Base-by-base conservation (phyloP, 2,888 invertebrate species). In the Sinohyriopsis cumingii region DNA sequence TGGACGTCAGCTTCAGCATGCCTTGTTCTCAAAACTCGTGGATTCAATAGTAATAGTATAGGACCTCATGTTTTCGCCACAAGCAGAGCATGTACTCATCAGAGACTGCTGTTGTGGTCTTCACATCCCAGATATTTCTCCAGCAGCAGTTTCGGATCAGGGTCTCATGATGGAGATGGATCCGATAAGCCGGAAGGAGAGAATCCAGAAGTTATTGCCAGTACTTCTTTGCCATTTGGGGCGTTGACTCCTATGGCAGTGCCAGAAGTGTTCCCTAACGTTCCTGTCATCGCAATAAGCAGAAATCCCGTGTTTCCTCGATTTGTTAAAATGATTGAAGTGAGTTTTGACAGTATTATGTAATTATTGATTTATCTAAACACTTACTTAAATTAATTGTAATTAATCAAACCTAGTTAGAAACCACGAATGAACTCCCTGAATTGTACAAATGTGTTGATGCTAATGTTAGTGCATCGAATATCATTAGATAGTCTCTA, bases 251-350 rank as follows among this genome's bases (percentile, higher is more conserved):
- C 97, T 0, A 95, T 97, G 63, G 95, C 95, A 22, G 95, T 99
- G 53, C 99, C 99, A 0, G 98, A 98, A 89, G 94, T 95, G 18
- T 98, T 97, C 95, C 99, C 99, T 0, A 95, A 95, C 89, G 94
- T 99, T 25, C 99, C 99, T 5, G 94, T 99, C 15, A 94, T 99
- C 81, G 97, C 98, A 0, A 95, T 99, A 77, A 94, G 93, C 85
- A 93, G 97, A 81, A 96, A 98, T 91, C 98, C 99, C 6, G 95
- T 99, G 1, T 99, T 99, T 91, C 99, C 99, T 25, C 93, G 96
- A 82, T 99, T 99, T 90, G 97, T 99, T 82, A 99, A 99, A 91
- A 93, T 99, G 81, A 94, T 99, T 76, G 99, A 99, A 93, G 95
- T 96, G 88, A 78, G 79, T 72, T 59, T n/a, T 24, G 24, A 61